These are phyloP conservation scores for Taurulus bubalis DNA, from an alignment of 2,113 vertebrate genomes.

Conservation along the genomic window DNA sequence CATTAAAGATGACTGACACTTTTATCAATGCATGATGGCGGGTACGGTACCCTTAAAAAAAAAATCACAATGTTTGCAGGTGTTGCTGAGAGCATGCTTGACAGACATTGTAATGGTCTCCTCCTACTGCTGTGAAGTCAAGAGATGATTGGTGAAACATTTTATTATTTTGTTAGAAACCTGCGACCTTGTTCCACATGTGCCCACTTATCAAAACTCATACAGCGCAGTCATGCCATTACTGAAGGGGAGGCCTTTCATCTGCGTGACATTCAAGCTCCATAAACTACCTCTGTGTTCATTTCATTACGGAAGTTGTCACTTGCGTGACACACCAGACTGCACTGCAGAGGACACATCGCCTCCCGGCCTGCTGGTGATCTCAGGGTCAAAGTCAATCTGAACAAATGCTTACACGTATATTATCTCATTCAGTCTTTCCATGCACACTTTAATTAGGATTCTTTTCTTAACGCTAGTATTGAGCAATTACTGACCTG, in stretches of 20 bases:
- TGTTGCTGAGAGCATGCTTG: not conserved
- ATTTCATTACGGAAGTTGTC: constrained; percentile 13
- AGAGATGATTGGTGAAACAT: constrained; percentile 15
- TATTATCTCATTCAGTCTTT: constrained; percentile 5
- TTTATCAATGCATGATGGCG: constrained; percentile 16
- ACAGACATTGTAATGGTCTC: constrained; percentile 18
- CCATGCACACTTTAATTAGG: constrained; percentile 2
- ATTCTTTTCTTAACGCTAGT: constrained; percentile 1
- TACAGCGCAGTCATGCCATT: not conserved
- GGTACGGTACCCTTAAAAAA: not conserved
- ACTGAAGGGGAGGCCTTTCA: constrained; percentile 24
- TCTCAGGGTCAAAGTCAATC: not conserved
- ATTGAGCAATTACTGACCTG: constrained; percentile 11
- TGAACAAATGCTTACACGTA: constrained; percentile 20
- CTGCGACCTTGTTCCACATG: constrained; percentile 6
- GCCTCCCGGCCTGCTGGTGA: constrained; percentile 2
- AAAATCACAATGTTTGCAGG: constrained; percentile 5
- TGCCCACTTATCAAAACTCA: constrained; percentile 6
- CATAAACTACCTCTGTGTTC: constrained; percentile 26
- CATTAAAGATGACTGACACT: constrained; percentile 55
- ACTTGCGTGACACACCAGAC: constrained; percentile 20
- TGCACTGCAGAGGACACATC: not conserved
- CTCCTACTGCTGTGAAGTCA: constrained; percentile 25
- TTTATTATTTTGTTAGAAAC: constrained; percentile 17
- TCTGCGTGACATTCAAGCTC: constrained; percentile 6